A percentile compares a stretch with the other conserved stretches of the same genome.
These are phyloP conservation scores for Tylochromis polylepis DNA, from an alignment of 2,113 vertebrate genomes.

Conservation along the genomic window DNA sequence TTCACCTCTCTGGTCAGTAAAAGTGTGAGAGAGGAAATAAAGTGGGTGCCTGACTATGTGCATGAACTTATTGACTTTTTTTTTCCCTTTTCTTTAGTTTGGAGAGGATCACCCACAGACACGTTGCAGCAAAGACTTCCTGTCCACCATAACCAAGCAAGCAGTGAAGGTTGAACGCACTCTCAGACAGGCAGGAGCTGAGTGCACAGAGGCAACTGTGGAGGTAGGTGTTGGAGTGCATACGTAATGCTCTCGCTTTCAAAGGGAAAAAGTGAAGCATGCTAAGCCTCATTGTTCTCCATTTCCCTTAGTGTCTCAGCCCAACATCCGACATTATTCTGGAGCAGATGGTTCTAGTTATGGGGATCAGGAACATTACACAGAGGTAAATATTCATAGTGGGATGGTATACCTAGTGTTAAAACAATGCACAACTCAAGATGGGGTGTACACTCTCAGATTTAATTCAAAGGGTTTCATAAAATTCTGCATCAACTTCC, in stretches of 20 bases:
- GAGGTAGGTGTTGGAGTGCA: slow-evolving; percentile 58
- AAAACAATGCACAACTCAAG: background rate
- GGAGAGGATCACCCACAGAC: slow-evolving; percentile 78
- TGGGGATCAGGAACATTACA: slow-evolving; percentile 68
- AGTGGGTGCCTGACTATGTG: background rate
- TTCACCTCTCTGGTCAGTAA: slow-evolving; percentile 73
- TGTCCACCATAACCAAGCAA: slow-evolving; percentile 77
- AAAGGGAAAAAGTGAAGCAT: background rate
- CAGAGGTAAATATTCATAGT: slow-evolving; percentile 60
- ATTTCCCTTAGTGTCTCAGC: slow-evolving; percentile 48
- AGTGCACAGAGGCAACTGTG: slow-evolving; percentile 57
- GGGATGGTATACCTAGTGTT: background rate
- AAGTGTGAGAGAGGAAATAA: background rate
- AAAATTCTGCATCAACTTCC: too few species aligned
- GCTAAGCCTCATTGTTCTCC: background rate
- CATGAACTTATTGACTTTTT: background rate
- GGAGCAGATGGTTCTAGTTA: slow-evolving; percentile 76
- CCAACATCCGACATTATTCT: slow-evolving; percentile 64
- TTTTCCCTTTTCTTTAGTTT: slow-evolving; percentile 49
- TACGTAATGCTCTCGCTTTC: background rate
- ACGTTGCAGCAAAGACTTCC: slow-evolving; percentile 72
- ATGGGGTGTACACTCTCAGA: too few species aligned
- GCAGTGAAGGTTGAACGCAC: slow-evolving; percentile 79
- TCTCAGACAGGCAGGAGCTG: slow-evolving; percentile 74
- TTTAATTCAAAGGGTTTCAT: too few species aligned